Evolutionary conservation across 2,113 vertebrate genomes (phyloP).

Genomic region (Uria aalge): DNA sequence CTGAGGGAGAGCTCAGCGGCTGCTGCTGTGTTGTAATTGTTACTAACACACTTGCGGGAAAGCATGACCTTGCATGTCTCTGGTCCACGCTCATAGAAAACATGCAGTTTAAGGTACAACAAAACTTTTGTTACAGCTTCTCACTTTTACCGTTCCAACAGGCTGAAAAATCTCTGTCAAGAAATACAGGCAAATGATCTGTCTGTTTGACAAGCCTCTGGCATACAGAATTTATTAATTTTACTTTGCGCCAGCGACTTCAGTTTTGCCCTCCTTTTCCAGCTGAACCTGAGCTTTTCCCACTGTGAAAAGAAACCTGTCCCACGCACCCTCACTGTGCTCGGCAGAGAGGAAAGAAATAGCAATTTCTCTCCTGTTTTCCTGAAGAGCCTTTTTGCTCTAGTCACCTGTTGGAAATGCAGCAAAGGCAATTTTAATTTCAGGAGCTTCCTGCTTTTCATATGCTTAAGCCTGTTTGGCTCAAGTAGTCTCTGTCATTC

Average conservation of each 20-base stretch:
- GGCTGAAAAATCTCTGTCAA: neutral
- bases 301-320: neutral
- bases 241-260: neutral
- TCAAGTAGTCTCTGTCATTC: neutral
- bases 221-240: neutral
- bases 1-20: neutral
- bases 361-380: neutral
- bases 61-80: neutral
- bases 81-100: neutral
- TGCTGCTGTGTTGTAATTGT: neutral
- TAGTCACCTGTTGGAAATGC: neutral
- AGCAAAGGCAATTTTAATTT: neutral
- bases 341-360: neutral
- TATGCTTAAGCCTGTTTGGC: neutral
- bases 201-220: neutral
- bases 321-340: rapidly evolving
- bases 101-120: neutral
- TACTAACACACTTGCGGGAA: neutral
- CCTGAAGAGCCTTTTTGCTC: neutral
- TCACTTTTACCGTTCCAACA: neutral
- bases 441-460: neutral
- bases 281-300: neutral
- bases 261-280: neutral
- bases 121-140: neutral
- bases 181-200: neutral